These are phyloP conservation scores for Trichogramma pretiosum DNA, from an alignment of 1,140 invertebrate genomes.

Conservation along the genomic window DNA sequence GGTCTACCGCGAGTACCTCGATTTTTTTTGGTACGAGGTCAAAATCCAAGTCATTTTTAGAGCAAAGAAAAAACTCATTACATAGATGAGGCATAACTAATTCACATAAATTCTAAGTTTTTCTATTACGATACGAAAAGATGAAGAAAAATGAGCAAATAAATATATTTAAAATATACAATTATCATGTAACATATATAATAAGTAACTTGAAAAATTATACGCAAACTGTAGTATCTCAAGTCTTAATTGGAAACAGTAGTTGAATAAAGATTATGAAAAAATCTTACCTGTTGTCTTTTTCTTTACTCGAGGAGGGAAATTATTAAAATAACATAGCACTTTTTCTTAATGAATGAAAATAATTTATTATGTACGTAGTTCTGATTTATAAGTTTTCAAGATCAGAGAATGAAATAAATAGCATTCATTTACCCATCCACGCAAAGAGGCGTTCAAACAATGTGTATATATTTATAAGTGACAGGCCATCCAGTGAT, in stretches of 20 bases:
- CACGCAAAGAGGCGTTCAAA: slow-evolving; percentile 8
- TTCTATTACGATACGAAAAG: too few species aligned
- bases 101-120: slow-evolving; percentile 27
- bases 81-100: too few species aligned
- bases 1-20: too few species aligned
- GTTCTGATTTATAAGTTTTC: slow-evolving; percentile 22
- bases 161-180: slow-evolving; percentile 24
- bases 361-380: slow-evolving; percentile 21
- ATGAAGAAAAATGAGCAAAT: slow-evolving; percentile 21
- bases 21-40: too few species aligned
- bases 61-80: too few species aligned
- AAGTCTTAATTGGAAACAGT: slow-evolving; percentile 38
- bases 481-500: slow-evolving; percentile 18
- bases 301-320: neutral
- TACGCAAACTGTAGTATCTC: slow-evolving; percentile 39
- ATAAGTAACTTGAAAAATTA: slow-evolving; percentile 36
- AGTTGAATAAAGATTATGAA: slow-evolving; percentile 40
- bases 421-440: slow-evolving; percentile 16
- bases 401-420: slow-evolving; percentile 21
- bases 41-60: too few species aligned
- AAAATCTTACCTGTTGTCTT: too few species aligned
- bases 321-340: too few species aligned
- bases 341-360: slow-evolving; percentile 6
- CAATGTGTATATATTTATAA: too few species aligned
- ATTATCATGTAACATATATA: slow-evolving; percentile 27